Conservation (phyloP, 2,888 invertebrate species). For the Salpingus planirostris region DNA sequence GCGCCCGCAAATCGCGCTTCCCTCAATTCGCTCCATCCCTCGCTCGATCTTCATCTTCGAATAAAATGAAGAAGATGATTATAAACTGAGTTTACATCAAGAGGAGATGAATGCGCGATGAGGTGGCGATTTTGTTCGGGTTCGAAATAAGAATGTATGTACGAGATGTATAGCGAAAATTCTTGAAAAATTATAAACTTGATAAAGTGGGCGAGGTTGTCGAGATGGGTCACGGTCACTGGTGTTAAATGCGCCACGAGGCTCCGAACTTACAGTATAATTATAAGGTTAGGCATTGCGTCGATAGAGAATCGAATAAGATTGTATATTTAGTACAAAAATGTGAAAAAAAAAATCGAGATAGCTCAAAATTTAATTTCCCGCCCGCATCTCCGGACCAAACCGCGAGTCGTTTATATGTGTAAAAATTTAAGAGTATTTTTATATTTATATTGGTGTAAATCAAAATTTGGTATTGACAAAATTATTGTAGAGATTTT, state of each 20-base stretch:
- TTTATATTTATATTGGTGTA: conserved; percentile 47
- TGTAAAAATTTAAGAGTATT: conserved; percentile 46
- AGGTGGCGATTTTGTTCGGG: too few species aligned
- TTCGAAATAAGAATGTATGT: too few species aligned
- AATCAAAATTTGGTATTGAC: conserved; percentile 46
- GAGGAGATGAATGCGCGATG: too few species aligned
- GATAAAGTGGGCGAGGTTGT: conserved; percentile 38
- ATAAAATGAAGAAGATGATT: too few species aligned
- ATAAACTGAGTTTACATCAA: too few species aligned
- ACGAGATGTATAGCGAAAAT: too few species aligned
- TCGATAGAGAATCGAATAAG: conserved; percentile 45
- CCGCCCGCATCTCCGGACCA: conserved; percentile 25
- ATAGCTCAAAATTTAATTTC: conserved; percentile 44
- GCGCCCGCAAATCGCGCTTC: too few species aligned
- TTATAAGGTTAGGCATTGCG: conserved; percentile 41
- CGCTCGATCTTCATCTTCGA: too few species aligned
- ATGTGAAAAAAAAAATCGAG: conserved; percentile 39
- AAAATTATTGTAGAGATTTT: conserved; percentile 44
- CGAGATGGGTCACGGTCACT: conserved; percentile 40
- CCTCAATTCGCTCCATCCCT: too few species aligned
- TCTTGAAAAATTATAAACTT: conserved; percentile 2
- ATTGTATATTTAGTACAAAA: conserved; percentile 43
- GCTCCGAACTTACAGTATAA: conserved; percentile 34
- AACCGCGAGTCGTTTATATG: conserved; percentile 39
- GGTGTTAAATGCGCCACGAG: conserved; percentile 40